Evolutionary conservation across 2,113 vertebrate genomes (phyloP), one percentile per base, ranked within the genome.

Genomic region (Illadopsis cleaveri): DNA sequence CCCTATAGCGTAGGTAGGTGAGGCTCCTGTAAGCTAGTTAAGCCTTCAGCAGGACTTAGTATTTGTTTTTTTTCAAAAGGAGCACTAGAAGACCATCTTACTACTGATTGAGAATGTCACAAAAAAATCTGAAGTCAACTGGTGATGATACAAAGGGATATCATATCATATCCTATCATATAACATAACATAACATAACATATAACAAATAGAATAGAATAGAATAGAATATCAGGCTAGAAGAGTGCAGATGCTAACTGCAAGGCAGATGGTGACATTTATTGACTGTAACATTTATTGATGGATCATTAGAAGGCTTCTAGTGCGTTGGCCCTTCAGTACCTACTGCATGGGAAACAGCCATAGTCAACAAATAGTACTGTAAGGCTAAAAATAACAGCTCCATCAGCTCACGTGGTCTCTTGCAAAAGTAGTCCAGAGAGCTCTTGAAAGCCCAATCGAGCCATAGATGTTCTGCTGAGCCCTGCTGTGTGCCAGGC

Each of bases 361-460:
- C 73, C n/a, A 22, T 3, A 64, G 72, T 66, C 75, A 85, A 86
- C 85, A 83, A 83, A 93, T 78, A 4, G 23, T 71, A 53, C 51
- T 12, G 53, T 75, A 69, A 82, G 61, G 45, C 94, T 97, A 95
- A 96, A 96, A 96, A 96, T 93, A 97, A 78, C 90, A 86, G 47
- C 83, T 93, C 57, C 45, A 50, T 56, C 78, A 56, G 12, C 72
- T 92, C 92, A 84, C 0, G 2, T 91, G 86, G 48, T 60, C 65
- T 76, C 69, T 33, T 84, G 69, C 80, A 86, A 76, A 93, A 95
- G 87, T 75, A 93, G 65, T 38, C 37, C 8, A 5, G 88, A 68
- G 90, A 86, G 60, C 86, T 69, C 90, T 64, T 54, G 62, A 70
- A 71, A 90, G 85, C 64, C 44, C 42, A 80, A 47, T 68, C 0